Base-by-base conservation (phyloP, 2,113 vertebrate genomes). In the Thunnus thynnus region DNA sequence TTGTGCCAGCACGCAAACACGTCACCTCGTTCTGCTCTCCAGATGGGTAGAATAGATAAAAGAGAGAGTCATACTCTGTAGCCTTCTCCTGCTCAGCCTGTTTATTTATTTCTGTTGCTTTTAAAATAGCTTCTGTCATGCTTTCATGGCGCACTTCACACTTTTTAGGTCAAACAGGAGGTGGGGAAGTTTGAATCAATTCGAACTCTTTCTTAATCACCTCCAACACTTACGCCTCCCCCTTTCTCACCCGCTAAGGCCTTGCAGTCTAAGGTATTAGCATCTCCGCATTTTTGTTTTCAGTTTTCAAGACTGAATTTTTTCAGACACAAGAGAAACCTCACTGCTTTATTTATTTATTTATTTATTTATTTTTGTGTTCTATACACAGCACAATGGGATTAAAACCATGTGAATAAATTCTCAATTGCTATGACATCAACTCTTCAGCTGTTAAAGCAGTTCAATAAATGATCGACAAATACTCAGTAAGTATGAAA, bases 181-280 rank as follows among this genome's bases (percentile, higher is more conserved):
- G 44, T 36, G 73, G 73, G 54, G 54, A 77, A 77, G 22, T 77
- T 82, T 55, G 10, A 47, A 32, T 13, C 10, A 22, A 17, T 65
- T 67, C 25, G 20, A 13, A 52, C 4, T 65, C 10, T 56, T 30
- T n/a, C 46, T 3, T 27, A 3, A 25, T 12, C 13, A 47, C 30
- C 16, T 44, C 27, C 27, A 58, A 46, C 47, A 7, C 65, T 17
- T 69, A 58, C 3, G 44, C 68, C 41, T 36, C 46, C 60, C 3
- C 18, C 30, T 65, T 58, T 36, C 7, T 47, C 20, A 17, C 8
- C 8, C 13, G 30, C 11, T 0, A 5, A 6, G 1, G 22, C 32
- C 2, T 58, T 27, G 57, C 1, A 44, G 14, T 52, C 22, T 9
- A 41, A 41, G 7, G 36, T 73, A 51, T 66, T 32, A 32, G 7